Evolutionary conservation across 2,888 invertebrate genomes (phyloP), one percentile per base, ranked within the genome.

Genomic region (Bhutanitis thaidina): DNA sequence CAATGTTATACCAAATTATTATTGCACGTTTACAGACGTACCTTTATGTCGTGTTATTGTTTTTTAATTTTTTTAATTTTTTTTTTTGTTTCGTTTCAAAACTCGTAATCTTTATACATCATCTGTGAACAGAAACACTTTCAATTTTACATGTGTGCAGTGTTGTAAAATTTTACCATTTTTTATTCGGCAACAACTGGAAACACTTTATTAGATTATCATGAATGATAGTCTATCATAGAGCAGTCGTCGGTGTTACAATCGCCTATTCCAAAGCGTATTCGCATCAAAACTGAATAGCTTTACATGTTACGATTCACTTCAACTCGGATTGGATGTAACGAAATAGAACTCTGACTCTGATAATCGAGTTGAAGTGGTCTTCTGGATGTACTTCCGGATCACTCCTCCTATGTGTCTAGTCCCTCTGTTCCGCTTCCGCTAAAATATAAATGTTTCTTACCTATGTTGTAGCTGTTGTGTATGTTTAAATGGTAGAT

Each of bases 211-310:
- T 54, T n/a, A n/a, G n/a, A n/a, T n/a, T n/a, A n/a, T n/a, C n/a
- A n/a, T n/a, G n/a, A 45, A 43, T 49, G 53, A 52, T 60, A 43
- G 48, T 53, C 54, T 52, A 61, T 56, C 55, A 58, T 63, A 63
- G 59, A 52, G 12, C 34, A 12, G 34, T 34, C 83, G 82, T 81
- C 82, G 69, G 70, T 77, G 84, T 85, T 77, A 83, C 84, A 73
- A 82, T 80, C 85, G 86, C 85, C 86, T 84, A 63, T 71, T 64
- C 84, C 79, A 84, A 84, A 79, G 73, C 80, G 81, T 82, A 74
- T 72, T 74, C 67, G 63, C 60, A 57, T 59, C 62, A 70, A n/a
- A 65, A 71, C 64, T 66, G 61, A 71, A 71, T 66, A 61, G 79
- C 77, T 76, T 77, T 73, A 60, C 54, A 62, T 75, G 73, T 74